phyloP scores from a whole-genome alignment of 2,113 vertebrate species.

The Chloroceryle aenea region DNA sequence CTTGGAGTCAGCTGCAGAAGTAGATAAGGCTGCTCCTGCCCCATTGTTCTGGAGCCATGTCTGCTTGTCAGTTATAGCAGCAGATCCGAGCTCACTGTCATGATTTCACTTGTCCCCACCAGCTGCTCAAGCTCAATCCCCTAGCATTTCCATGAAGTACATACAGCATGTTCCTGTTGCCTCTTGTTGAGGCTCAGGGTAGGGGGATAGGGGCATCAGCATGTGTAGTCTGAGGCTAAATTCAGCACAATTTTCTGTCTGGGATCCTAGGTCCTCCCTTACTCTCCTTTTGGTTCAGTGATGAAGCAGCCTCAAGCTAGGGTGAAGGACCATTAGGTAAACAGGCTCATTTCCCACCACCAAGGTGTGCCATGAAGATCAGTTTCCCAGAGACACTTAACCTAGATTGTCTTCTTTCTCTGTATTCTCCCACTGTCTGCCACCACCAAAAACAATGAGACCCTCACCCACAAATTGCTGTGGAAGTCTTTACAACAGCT shows the following conservation, averaged over 20 bases:
- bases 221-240: not conserved
- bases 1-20: not conserved
- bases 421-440: not conserved
- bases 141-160: not conserved
- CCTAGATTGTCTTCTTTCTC: not conserved
- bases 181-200: not conserved
- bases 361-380: not conserved
- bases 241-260: rapidly evolving
- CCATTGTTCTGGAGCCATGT: not conserved
- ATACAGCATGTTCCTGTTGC: not conserved
- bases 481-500: not conserved
- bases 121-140: not conserved
- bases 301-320: not conserved
- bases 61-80: not conserved
- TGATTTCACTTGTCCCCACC: not conserved
- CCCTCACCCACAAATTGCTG: not conserved
- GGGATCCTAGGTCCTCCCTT: not conserved
- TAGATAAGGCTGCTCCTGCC: not conserved
- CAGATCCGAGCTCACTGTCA: not conserved
- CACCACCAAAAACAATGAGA: not conserved
- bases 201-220: not conserved
- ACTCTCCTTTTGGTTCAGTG: not conserved
- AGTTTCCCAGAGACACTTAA: not conserved
- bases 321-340: not conserved
- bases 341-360: not conserved